Percentiles rank a stretch among this genome's conserved stretches.
phyloP scores from a whole-genome alignment of 2,888 invertebrate species.

The Morinoia aosen region DNA sequence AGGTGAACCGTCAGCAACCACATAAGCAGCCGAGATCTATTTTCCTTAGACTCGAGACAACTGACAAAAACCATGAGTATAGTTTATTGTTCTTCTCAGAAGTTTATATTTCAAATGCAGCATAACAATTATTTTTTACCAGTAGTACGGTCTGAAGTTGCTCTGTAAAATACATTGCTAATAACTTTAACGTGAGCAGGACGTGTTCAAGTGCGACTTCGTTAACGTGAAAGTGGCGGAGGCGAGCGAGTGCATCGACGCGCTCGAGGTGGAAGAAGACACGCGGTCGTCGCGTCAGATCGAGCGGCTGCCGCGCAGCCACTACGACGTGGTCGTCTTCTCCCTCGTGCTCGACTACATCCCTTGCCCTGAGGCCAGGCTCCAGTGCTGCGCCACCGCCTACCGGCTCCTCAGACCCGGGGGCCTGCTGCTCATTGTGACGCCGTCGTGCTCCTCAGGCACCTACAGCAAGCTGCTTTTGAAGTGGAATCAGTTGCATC shows the following conservation, averaged over 20 bases:
- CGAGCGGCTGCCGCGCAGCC: not conserved
- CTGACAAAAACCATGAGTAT: too few species aligned
- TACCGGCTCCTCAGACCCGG: not conserved
- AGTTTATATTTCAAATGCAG: not conserved
- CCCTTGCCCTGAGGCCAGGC: conserved; percentile 19
- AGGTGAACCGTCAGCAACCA: too few species aligned
- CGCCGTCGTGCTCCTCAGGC: not conserved
- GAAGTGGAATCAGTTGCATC: not conserved
- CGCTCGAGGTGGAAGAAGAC: not conserved
- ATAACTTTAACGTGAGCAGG: not conserved
- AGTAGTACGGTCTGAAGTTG: too few species aligned
- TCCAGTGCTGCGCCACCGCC: not conserved
- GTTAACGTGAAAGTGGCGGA: not conserved
- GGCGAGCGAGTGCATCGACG: not conserved
- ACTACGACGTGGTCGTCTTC: conserved; percentile 16
- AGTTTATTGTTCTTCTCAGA: not conserved
- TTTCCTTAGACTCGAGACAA: too few species aligned
- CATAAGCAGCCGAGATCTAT: too few species aligned
- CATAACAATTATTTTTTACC: too few species aligned
- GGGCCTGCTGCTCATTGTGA: conserved; percentile 14
- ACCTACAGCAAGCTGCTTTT: not conserved
- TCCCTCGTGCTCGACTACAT: conserved; percentile 45
- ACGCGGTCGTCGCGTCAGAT: not conserved
- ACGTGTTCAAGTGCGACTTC: conserved; percentile 34
- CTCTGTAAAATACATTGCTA: too few species aligned